These are phyloP conservation scores for Rhogogaster chlorosoma DNA, from an alignment of 2,888 invertebrate species.

Conservation along the genomic window DNA sequence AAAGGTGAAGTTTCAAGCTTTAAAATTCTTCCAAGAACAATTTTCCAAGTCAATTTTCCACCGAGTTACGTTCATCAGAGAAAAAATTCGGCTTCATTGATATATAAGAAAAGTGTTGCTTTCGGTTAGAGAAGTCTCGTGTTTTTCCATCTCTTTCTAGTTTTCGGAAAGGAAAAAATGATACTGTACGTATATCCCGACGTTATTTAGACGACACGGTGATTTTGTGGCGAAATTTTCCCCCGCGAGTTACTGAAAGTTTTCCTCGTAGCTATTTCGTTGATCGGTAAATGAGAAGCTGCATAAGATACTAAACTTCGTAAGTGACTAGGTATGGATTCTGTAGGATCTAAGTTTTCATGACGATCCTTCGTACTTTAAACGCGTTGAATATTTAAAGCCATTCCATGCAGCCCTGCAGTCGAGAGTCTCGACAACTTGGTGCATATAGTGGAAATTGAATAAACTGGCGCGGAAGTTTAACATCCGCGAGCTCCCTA, in stretches of 20 bases:
- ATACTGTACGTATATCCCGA: neutral
- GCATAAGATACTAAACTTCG: neutral
- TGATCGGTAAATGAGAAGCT: neutral
- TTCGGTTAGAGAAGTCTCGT: no score
- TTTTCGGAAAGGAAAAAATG: neutral
- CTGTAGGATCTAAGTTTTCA: neutral
- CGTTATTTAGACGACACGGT: neutral
- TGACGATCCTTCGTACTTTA: neutral
- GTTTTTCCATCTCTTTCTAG: neutral
- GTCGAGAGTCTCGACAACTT: neutral
- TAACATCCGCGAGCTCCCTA: neutral
- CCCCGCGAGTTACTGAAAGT: neutral
- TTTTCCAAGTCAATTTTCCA: no score
- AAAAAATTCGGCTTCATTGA: no score
- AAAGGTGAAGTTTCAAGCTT: no score
- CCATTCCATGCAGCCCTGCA: neutral
- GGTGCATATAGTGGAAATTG: neutral
- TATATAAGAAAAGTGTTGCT: no score
- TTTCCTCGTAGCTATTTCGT: neutral
- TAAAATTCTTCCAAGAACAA: no score
- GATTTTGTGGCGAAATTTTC: neutral
- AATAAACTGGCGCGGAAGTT: slow-evolving; percentile 3
- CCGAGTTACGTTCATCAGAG: no score
- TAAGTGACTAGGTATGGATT: neutral
- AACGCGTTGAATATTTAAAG: neutral